A percentile compares a stretch with the other conserved stretches of the same genome.
phyloP scores from a whole-genome alignment of 2,797 vertebrate genomes.

The Phaenicophaeus curvirostris region DNA sequence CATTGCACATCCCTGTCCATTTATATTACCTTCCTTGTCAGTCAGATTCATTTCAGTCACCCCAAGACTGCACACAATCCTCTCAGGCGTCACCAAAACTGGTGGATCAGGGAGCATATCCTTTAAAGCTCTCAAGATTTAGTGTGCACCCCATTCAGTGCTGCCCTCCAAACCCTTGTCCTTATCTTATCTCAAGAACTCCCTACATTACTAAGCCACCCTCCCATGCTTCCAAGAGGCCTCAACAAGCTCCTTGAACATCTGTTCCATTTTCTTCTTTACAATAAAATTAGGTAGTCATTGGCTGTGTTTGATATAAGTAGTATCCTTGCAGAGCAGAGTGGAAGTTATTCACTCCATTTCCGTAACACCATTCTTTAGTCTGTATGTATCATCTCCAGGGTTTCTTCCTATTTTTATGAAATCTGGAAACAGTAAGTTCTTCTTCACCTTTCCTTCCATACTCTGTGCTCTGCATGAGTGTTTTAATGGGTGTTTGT shows the following conservation, averaged over 20 bases:
- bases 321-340: neutral
- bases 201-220: neutral
- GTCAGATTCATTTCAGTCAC: neutral
- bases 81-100: neutral
- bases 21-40: neutral
- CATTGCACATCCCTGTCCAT: neutral
- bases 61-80: neutral
- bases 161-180: neutral
- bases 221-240: neutral
- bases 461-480: neutral
- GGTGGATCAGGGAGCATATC: neutral
- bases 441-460: too few species aligned
- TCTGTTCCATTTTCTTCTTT: neutral
- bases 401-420: neutral
- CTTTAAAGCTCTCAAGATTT: neutral
- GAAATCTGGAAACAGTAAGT: neutral
- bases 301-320: neutral
- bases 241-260: neutral
- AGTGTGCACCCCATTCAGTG: accelerated
- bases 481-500: neutral
- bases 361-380: neutral
- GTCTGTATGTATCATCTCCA: neutral
- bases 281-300: neutral
- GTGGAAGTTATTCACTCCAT: neutral
- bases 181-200: neutral